A percentile compares a stretch with the other conserved stretches of the same genome.
These are phyloP conservation scores for Heliconius charithonia DNA, from an alignment of 2,888 invertebrate genomes.

Conservation along the genomic window DNA sequence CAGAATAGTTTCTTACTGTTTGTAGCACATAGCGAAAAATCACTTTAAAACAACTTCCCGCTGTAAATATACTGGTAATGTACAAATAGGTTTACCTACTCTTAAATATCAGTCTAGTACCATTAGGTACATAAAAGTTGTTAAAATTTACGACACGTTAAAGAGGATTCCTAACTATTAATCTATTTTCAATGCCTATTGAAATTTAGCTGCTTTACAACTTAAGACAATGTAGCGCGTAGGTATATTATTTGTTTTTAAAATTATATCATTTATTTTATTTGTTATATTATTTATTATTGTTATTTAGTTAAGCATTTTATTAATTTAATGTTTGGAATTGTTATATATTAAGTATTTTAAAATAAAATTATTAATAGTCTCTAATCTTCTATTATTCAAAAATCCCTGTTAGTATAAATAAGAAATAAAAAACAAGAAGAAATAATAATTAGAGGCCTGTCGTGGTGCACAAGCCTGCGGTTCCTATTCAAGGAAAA, in stretches of 20 bases:
- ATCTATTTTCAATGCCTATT: conserved; percentile 21
- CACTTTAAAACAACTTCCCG: conserved; percentile 2
- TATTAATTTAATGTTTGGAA: conserved; percentile 42
- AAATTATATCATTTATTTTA: conserved; percentile 37
- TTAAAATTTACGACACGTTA: conserved; percentile 14
- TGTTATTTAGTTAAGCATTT: conserved; percentile 39
- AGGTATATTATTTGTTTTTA: conserved; percentile 23
- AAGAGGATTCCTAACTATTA: conserved; percentile 12
- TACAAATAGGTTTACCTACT: conserved; percentile 28
- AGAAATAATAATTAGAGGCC: too few relatives aligned
- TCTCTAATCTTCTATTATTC: conserved; percentile 8
- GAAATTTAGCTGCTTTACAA: conserved; percentile 32
- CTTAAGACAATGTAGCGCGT: conserved; percentile 27
- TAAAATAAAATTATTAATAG: conserved; percentile 42
- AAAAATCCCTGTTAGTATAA: background rate
- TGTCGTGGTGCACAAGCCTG: too few relatives aligned
- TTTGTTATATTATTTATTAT: conserved; percentile 32
- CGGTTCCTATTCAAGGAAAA: too few relatives aligned
- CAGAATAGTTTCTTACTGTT: background rate
- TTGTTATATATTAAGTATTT: conserved; percentile 43
- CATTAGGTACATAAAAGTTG: conserved; percentile 19
- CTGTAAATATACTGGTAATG: conserved; percentile 30
- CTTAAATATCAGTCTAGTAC: conserved; percentile 1
- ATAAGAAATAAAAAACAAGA: background rate
- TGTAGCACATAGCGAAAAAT: conserved; percentile 25